Conservation (phyloP, 2,888 invertebrate genomes). For the Tuta absoluta region DNA sequence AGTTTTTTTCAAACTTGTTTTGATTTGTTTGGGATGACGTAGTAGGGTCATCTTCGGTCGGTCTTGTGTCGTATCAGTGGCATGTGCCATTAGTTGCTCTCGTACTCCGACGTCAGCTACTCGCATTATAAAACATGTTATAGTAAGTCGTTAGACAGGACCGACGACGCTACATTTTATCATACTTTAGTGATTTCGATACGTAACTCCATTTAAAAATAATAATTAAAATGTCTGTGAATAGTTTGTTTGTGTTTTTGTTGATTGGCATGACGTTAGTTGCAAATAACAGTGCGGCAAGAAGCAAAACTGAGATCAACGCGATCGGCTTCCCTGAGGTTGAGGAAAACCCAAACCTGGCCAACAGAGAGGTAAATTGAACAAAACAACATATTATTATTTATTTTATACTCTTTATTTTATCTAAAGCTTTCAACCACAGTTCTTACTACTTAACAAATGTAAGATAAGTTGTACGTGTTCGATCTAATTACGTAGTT, state of each 20-base stretch:
- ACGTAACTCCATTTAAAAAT: not conserved
- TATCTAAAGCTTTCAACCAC: too few relatives aligned
- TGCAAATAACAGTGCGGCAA: slow-evolving; percentile 37
- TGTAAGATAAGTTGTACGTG: too few relatives aligned
- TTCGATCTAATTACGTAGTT: too few relatives aligned
- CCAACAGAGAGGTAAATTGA: slow-evolving; percentile 68
- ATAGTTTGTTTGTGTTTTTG: slow-evolving; percentile 39
- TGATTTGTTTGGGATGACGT: slow-evolving; percentile 47
- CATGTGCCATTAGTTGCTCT: slow-evolving; percentile 34
- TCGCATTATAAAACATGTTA: slow-evolving; percentile 1
- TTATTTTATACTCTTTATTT: too few relatives aligned
- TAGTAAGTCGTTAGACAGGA: not conserved
- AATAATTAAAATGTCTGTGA: slow-evolving; percentile 41
- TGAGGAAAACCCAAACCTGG: slow-evolving; percentile 59
- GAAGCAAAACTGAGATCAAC: slow-evolving; percentile 41
- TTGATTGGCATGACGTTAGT: slow-evolving; percentile 40
- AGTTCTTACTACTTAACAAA: too few relatives aligned
- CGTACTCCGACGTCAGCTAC: slow-evolving; percentile 37
- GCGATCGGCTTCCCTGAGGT: slow-evolving; percentile 69
- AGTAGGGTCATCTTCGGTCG: slow-evolving; percentile 41
- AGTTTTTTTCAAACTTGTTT: slow-evolving; percentile 54
- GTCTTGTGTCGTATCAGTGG: not conserved
- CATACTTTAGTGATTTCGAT: not conserved
- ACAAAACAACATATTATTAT: too few relatives aligned
- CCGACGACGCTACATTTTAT: not conserved